Percentiles rank a stretch among this genome's conserved stretches.
Conservation (phyloP, 2,113 vertebrate genomes). For the Grus americana region DNA sequence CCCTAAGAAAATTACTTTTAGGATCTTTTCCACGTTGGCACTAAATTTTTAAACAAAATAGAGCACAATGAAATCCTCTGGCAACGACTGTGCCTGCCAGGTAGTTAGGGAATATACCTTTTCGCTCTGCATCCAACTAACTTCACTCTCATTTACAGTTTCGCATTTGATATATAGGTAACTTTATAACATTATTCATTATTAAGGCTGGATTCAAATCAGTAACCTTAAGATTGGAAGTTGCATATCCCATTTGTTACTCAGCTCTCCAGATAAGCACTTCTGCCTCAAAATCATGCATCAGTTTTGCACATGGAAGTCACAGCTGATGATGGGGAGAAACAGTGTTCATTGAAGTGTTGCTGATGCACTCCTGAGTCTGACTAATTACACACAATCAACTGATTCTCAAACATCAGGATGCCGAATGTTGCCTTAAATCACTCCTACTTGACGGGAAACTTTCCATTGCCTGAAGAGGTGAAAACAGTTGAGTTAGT, state of each 20-base stretch:
- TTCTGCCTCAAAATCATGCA: slow-evolving; percentile 17
- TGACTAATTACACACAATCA: slow-evolving; percentile 51
- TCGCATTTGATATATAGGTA: neutral
- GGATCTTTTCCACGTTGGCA: neutral
- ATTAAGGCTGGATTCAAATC: slow-evolving; percentile 14
- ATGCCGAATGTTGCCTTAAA: slow-evolving; percentile 32
- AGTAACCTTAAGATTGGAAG: neutral
- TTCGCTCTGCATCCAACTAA: neutral
- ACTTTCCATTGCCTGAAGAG: slow-evolving; percentile 20
- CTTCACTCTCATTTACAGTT: neutral
- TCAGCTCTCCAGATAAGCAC: slow-evolving; percentile 1
- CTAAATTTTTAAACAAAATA: neutral
- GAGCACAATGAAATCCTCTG: neutral
- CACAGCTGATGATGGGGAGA: neutral
- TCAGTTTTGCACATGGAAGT: neutral
- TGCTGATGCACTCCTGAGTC: slow-evolving; percentile 21
- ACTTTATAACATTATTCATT: neutral
- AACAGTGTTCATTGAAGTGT: neutral
- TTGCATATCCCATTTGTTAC: slow-evolving; percentile 23
- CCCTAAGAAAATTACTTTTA: neutral
- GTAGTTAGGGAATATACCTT: neutral
- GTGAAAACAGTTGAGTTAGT: neutral
- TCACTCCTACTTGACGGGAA: slow-evolving; percentile 26
- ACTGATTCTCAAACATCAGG: slow-evolving; percentile 36
- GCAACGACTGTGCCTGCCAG: neutral